A percentile compares a stretch with the other conserved stretches of the same genome.
Evolutionary conservation across 2,113 vertebrate genomes (phyloP).

Genomic region (Athene noctua): DNA sequence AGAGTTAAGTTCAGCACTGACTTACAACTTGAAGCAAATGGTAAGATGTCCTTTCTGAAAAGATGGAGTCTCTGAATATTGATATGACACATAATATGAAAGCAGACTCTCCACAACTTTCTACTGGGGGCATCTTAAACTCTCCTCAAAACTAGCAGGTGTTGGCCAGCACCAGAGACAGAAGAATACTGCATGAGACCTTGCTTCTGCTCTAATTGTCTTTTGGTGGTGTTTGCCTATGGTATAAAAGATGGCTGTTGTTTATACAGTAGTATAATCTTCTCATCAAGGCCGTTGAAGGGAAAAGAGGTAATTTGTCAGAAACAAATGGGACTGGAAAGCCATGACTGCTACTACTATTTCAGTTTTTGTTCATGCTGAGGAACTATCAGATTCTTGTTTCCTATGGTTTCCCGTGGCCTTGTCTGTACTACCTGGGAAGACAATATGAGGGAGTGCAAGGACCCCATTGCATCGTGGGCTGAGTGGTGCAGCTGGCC

Average conservation of each 20-base stretch:
- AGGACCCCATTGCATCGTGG: not conserved
- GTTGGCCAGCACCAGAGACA: not conserved
- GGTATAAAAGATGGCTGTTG: not conserved
- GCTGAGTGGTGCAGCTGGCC: not conserved
- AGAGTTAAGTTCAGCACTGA: not conserved
- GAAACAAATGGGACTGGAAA: not conserved
- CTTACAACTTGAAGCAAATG: not conserved
- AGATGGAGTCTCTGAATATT: not conserved
- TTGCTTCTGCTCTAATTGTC: not conserved
- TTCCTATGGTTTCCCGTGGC: not conserved
- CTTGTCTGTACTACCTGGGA: not conserved
- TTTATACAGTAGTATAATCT: not conserved
- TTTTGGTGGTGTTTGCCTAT: not conserved
- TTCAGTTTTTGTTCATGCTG: not conserved
- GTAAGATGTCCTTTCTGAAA: not conserved
- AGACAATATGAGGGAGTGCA: not conserved
- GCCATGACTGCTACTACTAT: not conserved
- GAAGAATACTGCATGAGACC: not conserved
- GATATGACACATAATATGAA: not conserved
- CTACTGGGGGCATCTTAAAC: not conserved
- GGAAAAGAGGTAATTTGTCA: rapidly evolving
- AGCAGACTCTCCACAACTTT: not conserved
- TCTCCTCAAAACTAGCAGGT: not conserved
- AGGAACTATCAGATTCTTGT: rapidly evolving
- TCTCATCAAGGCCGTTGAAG: not conserved